These are phyloP conservation scores for Todiramphus saurophagus DNA, from an alignment of 2,113 vertebrate genomes.

Conservation along the genomic window DNA sequence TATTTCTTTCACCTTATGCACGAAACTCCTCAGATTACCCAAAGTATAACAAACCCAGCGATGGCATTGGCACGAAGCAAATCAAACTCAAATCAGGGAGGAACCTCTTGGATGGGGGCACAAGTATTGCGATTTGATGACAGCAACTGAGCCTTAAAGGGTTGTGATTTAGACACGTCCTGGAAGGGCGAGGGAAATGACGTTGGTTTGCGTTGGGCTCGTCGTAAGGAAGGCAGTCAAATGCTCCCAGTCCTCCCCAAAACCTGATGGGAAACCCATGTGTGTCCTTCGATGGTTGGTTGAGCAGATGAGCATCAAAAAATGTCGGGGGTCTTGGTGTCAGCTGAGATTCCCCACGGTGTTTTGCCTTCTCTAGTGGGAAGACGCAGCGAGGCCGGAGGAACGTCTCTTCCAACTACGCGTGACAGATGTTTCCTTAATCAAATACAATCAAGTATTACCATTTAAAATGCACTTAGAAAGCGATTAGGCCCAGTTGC, in stretches of 20 bases:
- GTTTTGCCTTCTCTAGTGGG: not conserved
- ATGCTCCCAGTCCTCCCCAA: not conserved
- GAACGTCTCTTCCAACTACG: not conserved
- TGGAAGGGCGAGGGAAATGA: not conserved
- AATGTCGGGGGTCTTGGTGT: not conserved
- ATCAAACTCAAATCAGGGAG: not conserved
- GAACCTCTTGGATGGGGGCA: no score
- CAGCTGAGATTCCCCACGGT: not conserved
- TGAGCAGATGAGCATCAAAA: not conserved
- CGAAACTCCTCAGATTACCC: not conserved
- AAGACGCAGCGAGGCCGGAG: not conserved
- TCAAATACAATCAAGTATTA: slow-evolving; percentile 55
- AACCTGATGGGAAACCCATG: no score
- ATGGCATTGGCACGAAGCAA: not conserved
- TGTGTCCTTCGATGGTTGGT: not conserved
- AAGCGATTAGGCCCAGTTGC: slow-evolving; percentile 65
- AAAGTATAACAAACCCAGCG: not conserved
- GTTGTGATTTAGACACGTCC: accelerated
- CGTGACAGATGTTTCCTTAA: slow-evolving; percentile 64
- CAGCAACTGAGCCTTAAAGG: not conserved
- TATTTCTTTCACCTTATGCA: not conserved
- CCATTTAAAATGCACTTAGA: slow-evolving; percentile 64
- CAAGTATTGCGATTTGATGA: not conserved
- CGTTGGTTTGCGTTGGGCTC: not conserved
- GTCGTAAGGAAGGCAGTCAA: not conserved